Base-by-base conservation (phyloP, 1,140 invertebrate genomes). In the Bicyclus anynana region DNA sequence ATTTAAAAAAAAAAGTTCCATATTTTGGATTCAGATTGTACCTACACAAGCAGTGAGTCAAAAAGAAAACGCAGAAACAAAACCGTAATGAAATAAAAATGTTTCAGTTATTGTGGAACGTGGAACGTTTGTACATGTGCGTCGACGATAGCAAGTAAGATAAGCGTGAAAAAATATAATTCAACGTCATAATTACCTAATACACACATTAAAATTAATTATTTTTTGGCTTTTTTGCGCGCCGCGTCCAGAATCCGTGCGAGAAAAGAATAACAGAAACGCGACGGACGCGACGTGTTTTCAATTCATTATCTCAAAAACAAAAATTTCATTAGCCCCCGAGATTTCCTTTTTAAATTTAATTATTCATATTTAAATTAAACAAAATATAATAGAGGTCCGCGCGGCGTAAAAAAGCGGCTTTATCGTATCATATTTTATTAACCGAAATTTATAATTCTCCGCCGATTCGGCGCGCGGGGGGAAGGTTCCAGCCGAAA, bases 301-400 rank as follows among this genome's bases (percentile, higher is more conserved):
- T 88, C 83, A 86, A 88, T 88, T 88, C 83, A 88, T 88, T 88
- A 88, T 85, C 85, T 85, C 80, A 70, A 86, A 88, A 86, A 88
- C 83, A 88, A 86, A 86, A 86, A 85, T 84, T 88, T 84, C 83
- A 86, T 88, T 86, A 86, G 77, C 77, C 81, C n/a, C 72, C 71
- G 73, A 85, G 83, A 85, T 84, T 85, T 88, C 81, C 77, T 86
- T 86, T 86, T 85, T 84, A 80, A 83, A 83, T 80, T 88, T 86
- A 88, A 85, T 85, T 86, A 88, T 88, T 85, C 81, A 88, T 86
- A 85, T 86, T 86, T 85, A 88, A 88, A 88, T 88, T 86, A 88
- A 88, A 88, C 83, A 87, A 84, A 86, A 87, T 86, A 87, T 86
- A 84, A 86, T 84, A 85, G 81, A 85, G 84, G 81, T 80, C 80